Conservation (phyloP, 2,797 vertebrate genomes). For the Discoglossus pictus region DNA sequence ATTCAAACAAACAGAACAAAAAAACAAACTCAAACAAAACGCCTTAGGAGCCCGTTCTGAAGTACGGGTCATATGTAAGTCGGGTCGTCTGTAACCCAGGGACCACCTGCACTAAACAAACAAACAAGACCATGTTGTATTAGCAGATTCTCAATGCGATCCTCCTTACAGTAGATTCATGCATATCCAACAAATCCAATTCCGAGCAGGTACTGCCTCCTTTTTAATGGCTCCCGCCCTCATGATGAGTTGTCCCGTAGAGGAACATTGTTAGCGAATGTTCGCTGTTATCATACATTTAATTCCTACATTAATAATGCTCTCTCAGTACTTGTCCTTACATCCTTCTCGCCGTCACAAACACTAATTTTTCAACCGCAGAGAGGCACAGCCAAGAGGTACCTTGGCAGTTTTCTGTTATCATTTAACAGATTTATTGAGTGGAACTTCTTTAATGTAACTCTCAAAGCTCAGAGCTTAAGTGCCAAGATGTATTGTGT, state of each 20-base stretch:
- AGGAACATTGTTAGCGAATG: slow-evolving; percentile 28
- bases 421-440: slow-evolving; percentile 52
- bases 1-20: too few species aligned
- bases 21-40: too few species aligned
- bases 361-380: slow-evolving; percentile 44
- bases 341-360: slow-evolving; percentile 35
- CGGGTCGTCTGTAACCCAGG: too few species aligned
- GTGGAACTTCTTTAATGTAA: slow-evolving; percentile 52
- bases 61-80: too few species aligned
- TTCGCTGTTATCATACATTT: slow-evolving; percentile 29
- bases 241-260: slow-evolving; percentile 4
- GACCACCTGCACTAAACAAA: too few species aligned
- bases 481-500: slow-evolving; percentile 49
- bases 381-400: slow-evolving; percentile 45
- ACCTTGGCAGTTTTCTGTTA: slow-evolving; percentile 49
- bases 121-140: too few species aligned
- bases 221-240: not conserved
- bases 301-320: slow-evolving; percentile 39
- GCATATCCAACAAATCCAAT: too few species aligned
- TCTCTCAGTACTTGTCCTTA: slow-evolving; percentile 33
- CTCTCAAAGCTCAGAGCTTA: slow-evolving; percentile 47
- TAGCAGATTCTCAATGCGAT: too few species aligned
- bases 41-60: too few species aligned
- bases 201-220: not conserved
- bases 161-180: too few species aligned